Evolutionary conservation across 2,113 vertebrate species (phyloP).

Genomic region (Sisor rabdophorus): DNA sequence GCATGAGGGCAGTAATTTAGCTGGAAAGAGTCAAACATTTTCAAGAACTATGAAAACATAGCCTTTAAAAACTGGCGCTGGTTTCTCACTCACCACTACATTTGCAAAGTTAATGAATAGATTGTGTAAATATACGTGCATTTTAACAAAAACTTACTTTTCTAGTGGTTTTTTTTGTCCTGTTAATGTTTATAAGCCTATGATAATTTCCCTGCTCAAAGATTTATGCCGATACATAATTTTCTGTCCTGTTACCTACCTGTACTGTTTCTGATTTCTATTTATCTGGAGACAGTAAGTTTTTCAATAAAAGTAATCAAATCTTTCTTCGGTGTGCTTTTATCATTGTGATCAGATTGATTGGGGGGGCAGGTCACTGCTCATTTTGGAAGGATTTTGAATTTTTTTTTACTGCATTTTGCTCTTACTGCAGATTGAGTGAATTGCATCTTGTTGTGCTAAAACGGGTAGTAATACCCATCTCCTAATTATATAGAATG

Average conservation of each 20-base stretch:
- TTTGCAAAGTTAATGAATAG: constrained; percentile 98
- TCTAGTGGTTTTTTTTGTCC: constrained; percentile 79
- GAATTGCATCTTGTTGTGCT: no score
- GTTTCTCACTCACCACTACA: constrained; percentile 96
- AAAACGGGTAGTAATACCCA: no score
- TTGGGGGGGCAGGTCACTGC: not conserved
- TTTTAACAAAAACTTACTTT: constrained; percentile 89
- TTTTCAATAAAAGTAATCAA: constrained; percentile 99
- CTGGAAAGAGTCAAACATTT: constrained; percentile 28
- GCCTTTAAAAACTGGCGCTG: constrained; percentile 78
- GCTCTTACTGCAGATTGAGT: no score
- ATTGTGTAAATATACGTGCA: constrained; percentile 77
- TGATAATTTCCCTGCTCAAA: constrained; percentile 83
- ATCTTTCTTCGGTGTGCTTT: constrained; percentile 63
- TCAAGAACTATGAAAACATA: constrained; percentile 19
- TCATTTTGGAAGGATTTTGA: not conserved
- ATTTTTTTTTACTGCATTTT: no score
- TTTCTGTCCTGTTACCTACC: constrained; percentile 97
- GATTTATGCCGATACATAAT: constrained; percentile 58
- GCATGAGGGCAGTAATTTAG: constrained; percentile 42
- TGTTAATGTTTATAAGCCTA: constrained; percentile 78
- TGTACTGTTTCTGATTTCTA: constrained; percentile 99
- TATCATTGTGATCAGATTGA: constrained; percentile 30
- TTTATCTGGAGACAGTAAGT: constrained; percentile 99
- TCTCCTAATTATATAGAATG: no score